Evolutionary conservation across 2,888 invertebrate species (phyloP), one percentile per base, ranked within the genome.

Genomic region (Tethea ocularis): DNA sequence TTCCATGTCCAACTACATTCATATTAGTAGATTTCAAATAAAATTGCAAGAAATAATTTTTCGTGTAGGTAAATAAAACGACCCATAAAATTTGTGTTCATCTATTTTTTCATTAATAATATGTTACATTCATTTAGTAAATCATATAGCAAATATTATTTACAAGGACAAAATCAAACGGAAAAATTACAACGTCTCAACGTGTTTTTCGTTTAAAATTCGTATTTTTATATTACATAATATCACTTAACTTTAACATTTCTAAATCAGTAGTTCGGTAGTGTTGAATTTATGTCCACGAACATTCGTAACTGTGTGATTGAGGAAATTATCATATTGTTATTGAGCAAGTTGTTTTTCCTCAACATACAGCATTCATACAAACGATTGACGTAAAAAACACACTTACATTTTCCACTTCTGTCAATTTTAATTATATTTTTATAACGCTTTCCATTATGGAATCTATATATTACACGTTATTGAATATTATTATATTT

Each of bases 61-160:
- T n/a, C n/a, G n/a, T n/a, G n/a, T n/a, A n/a, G n/a, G 33, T 2
- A 23, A 78, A 87, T 86, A 73, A 90, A 88, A 88, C 86, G 69
- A 83, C 65, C 52, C 61, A 74, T 81, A 92, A 91, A 93, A 92
- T 86, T 81, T 89, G 87, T 88, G 86, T 88, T 86, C 89, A 90
- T 91, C 91, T 92, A 92, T 91, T 90, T 90, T 83, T 88, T 91
- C 89, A 90, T 90, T 92, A 92, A 87, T 92, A 93, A 91, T 92
- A 91, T 90, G 89, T 91, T 93, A 92, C 91, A 92, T 91, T 92
- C 89, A 91, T 92, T 89, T 90, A 89, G 84, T 91, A 89, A 92
- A 93, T 91, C 86, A 93, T 92, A 93, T 88, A 91, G 91, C 93
- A 91, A 92, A 91, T 91, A 86, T 88, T 80, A 93, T 93, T 91